Conservation (phyloP, 2,888 invertebrate genomes). For the Ophion ellenae region DNA sequence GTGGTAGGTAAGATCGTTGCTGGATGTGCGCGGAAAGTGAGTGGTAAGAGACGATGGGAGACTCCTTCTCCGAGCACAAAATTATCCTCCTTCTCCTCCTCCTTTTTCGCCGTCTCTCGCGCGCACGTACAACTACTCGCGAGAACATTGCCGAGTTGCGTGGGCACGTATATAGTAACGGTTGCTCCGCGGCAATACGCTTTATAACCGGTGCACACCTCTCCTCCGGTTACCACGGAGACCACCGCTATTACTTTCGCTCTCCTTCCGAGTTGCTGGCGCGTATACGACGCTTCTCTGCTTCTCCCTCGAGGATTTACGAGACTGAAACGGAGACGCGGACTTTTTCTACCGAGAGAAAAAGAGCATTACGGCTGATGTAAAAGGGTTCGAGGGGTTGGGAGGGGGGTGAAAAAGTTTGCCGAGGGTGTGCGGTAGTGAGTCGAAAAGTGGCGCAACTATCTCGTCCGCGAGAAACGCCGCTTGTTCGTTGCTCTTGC, state of each 20-base stretch:
- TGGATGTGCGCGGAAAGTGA: background rate
- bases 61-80: conserved; percentile 46
- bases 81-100: conserved; percentile 50
- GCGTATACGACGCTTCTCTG: conserved; percentile 43
- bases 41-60: conserved; percentile 32
- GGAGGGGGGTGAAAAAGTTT: conserved; percentile 44
- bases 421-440: conserved; percentile 30
- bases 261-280: conserved; percentile 18
- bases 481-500: background rate
- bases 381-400: background rate
- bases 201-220: conserved; percentile 34
- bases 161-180: conserved; percentile 46
- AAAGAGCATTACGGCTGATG: conserved; percentile 5
- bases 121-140: conserved; percentile 7
- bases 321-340: conserved; percentile 67
- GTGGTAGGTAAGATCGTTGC: conserved; percentile 1
- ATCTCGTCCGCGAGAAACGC: conserved; percentile 33
- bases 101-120: background rate
- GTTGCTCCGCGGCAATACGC: conserved; percentile 29
- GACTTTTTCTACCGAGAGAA: conserved; percentile 45
- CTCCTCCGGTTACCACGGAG: conserved; percentile 65
- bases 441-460: conserved; percentile 43
- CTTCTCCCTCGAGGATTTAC: conserved; percentile 59
- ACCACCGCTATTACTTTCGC: conserved; percentile 47
- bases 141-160: conserved; percentile 36